Evolutionary conservation across 2,888 invertebrate genomes (phyloP).

Genomic region (Camponotus fellah): DNA sequence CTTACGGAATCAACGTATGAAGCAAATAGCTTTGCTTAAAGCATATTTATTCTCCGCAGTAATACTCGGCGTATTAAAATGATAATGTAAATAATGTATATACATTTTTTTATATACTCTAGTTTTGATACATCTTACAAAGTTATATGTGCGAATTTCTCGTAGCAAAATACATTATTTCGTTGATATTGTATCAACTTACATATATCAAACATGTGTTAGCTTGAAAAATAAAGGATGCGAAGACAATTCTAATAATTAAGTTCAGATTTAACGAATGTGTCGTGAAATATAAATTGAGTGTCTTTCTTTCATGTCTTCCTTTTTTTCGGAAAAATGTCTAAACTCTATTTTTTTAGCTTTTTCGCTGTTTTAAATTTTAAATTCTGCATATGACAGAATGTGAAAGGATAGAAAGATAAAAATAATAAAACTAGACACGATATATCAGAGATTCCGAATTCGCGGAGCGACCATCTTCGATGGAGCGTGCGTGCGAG

Average conservation of each 20-base stretch:
- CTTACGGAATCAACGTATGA: slow-evolving; percentile 34
- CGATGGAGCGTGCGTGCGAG: neutral
- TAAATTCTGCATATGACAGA: neutral
- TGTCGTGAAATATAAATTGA: neutral
- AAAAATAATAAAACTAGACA: neutral
- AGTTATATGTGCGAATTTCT: neutral
- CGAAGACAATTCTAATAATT: neutral
- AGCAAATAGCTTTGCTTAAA: slow-evolving; percentile 43
- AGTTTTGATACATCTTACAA: slow-evolving; percentile 39
- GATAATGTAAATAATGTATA: slow-evolving; percentile 38
- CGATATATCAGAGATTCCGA: neutral
- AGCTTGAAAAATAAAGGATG: slow-evolving; percentile 24
- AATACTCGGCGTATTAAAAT: neutral
- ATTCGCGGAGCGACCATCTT: neutral
- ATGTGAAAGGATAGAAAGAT: neutral
- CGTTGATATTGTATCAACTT: slow-evolving; percentile 9
- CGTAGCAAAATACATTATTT: neutral
- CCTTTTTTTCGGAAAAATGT: neutral
- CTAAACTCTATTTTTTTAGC: neutral
- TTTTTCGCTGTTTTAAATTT: neutral
- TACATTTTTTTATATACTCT: slow-evolving; percentile 25
- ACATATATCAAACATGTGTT: neutral
- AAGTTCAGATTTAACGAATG: neutral
- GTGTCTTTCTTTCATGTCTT: neutral
- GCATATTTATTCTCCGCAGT: neutral